These are phyloP conservation scores for Drosophila anomalata DNA, from an alignment of 2,888 invertebrate species.

Conservation along the genomic window DNA sequence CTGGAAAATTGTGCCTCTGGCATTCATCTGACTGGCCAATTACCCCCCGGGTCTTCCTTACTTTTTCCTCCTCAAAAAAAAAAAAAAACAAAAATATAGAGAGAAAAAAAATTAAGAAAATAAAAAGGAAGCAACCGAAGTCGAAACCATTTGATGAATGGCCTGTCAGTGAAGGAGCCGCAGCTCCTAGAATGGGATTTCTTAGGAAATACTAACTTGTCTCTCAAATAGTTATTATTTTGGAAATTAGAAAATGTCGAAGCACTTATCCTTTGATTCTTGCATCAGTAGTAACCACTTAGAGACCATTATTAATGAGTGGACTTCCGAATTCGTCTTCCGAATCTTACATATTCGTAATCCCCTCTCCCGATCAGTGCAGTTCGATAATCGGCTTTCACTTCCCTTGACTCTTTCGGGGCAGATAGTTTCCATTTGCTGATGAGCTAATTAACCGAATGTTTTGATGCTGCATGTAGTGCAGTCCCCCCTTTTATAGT, in stretches of 20 bases:
- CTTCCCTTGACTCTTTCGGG: background rate
- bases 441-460: conserved; percentile 36
- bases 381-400: conserved; percentile 1
- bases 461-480: conserved; percentile 11
- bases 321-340: background rate
- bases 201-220: no score
- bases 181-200: background rate
- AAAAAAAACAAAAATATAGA: background rate
- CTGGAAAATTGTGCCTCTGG: background rate
- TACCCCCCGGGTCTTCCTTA: conserved; percentile 46
- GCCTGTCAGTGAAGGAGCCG: conserved; percentile 61
- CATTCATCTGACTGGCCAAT: conserved; percentile 54
- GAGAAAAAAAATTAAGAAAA: background rate
- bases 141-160: conserved; percentile 67
- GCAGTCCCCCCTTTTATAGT: no score
- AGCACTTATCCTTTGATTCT: no score
- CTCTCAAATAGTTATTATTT: no score
- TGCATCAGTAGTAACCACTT: no score
- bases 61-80: background rate
- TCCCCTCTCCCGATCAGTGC: background rate
- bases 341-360: background rate
- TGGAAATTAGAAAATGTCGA: no score
- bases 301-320: background rate
- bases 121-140: conserved; percentile 30
- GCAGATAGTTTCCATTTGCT: conserved; percentile 17